Conservation (phyloP, 2,113 vertebrate genomes). For the Chionodraco myersi region DNA sequence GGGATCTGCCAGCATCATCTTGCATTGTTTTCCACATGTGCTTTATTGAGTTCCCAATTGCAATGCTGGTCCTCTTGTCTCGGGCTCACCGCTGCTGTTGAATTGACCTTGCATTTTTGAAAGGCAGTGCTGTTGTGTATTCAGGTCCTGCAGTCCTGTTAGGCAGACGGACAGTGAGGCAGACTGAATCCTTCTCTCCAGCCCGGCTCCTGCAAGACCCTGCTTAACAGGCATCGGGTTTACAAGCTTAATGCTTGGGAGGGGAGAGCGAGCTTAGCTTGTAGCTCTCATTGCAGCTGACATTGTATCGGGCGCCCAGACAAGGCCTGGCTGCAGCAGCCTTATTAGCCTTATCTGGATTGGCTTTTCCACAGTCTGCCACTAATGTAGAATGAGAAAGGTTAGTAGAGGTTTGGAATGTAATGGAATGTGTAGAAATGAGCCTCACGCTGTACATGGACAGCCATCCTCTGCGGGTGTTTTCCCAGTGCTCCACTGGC, state of each 20-base stretch:
- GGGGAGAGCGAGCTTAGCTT: constrained; percentile 58
- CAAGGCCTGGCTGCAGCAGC: constrained; percentile 52
- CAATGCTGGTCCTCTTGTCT: constrained; percentile 63
- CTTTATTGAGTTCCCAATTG: constrained; percentile 77
- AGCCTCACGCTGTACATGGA: neutral
- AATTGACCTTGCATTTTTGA: constrained; percentile 76
- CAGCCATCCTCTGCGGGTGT: constrained; percentile 33
- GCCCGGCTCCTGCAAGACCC: constrained; percentile 64
- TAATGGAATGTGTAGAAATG: constrained; percentile 45
- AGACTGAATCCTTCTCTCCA: constrained; percentile 57
- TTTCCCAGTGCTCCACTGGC: constrained; percentile 39
- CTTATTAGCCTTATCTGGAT: constrained; percentile 64
- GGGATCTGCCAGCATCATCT: constrained; percentile 57
- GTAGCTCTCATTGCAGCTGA: constrained; percentile 59
- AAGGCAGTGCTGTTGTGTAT: constrained; percentile 64
- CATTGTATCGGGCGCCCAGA: constrained; percentile 58
- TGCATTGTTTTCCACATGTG: constrained; percentile 68
- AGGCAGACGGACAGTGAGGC: constrained; percentile 64
- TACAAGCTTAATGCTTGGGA: constrained; percentile 61
- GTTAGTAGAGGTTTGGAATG: constrained; percentile 37
- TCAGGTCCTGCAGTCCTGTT: constrained; percentile 62
- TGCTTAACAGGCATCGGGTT: constrained; percentile 74
- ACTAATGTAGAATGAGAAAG: constrained; percentile 44
- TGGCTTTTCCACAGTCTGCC: constrained; percentile 40
- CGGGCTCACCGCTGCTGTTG: constrained; percentile 51